phyloP scores from a whole-genome alignment of 2,113 vertebrate genomes.

The Ictalurus punctatus region DNA sequence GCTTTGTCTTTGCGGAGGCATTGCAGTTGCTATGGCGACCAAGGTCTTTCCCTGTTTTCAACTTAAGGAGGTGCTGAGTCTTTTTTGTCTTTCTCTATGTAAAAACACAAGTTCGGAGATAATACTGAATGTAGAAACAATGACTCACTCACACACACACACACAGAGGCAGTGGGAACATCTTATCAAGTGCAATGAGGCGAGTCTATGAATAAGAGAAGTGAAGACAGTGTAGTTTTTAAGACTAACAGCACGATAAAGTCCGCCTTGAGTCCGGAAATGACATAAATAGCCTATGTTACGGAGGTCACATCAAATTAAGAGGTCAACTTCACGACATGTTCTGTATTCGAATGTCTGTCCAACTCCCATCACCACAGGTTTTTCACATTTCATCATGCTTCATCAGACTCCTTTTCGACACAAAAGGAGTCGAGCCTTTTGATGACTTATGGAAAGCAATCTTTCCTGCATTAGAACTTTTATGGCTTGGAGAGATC shows the following conservation, averaged over 20 bases:
- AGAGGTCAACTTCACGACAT: background rate
- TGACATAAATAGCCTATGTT: background rate
- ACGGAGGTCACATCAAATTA: background rate
- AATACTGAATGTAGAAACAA: constrained; percentile 26
- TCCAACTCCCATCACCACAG: background rate
- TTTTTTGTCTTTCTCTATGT: constrained; percentile 49
- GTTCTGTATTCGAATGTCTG: background rate
- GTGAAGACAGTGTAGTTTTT: background rate
- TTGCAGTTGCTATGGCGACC: constrained; percentile 71
- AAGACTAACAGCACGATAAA: background rate
- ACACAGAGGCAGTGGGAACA: constrained; percentile 26
- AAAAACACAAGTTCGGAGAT: constrained; percentile 28
- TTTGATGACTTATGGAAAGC: background rate
- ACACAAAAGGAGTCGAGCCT: background rate
- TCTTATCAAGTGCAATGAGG: background rate
- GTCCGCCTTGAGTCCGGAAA: background rate
- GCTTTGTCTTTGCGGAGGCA: constrained; percentile 54
- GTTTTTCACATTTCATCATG: background rate
- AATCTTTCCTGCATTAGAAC: background rate
- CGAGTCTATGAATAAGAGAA: background rate
- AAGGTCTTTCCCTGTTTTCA: constrained; percentile 65
- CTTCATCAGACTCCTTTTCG: background rate
- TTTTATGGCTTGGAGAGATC: background rate
- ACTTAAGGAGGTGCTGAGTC: constrained; percentile 38
- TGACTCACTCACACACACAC: background rate